Evolutionary conservation across 1,140 invertebrate genomes (phyloP).

Genomic region (Eciton burchellii): DNA sequence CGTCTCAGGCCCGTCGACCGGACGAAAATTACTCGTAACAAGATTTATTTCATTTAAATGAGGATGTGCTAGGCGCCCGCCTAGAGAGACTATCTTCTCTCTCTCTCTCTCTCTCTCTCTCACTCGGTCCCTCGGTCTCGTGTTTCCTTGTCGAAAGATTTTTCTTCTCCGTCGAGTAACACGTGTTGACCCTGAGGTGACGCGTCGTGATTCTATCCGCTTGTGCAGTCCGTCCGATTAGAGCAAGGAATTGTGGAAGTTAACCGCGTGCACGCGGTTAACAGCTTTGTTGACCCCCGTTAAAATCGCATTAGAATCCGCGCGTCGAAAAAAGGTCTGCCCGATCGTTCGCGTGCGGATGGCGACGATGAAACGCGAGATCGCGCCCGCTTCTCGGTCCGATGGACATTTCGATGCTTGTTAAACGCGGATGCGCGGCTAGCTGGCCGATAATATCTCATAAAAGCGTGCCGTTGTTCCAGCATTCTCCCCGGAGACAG

Average conservation of each 20-base stretch:
- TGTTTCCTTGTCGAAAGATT: slow-evolving; percentile 18
- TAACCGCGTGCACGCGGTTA: slow-evolving; percentile 19
- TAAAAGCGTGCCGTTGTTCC: slow-evolving; percentile 20
- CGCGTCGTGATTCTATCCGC: slow-evolving; percentile 63
- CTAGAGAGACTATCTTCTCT: slow-evolving; percentile 65
- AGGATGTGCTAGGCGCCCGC: slow-evolving; percentile 78
- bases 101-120: no score
- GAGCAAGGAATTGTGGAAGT: slow-evolving; percentile 59
- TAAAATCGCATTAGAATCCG: slow-evolving; percentile 46
- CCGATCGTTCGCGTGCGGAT: background rate
- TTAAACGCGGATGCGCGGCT: background rate
- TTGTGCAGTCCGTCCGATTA: slow-evolving; percentile 44
- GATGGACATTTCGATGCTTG: slow-evolving; percentile 10
- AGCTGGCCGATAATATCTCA: background rate
- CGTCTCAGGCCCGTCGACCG: slow-evolving; percentile 63
- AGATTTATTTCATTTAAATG: slow-evolving; percentile 84
- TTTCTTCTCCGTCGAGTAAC: slow-evolving; percentile 50
- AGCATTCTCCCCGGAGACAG: background rate
- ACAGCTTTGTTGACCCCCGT: slow-evolving; percentile 36
- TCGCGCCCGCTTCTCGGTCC: background rate
- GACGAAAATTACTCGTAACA: slow-evolving; percentile 82
- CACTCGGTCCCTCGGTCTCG: background rate
- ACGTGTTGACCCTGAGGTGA: slow-evolving; percentile 42
- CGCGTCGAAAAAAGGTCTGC: background rate
- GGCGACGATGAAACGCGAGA: background rate